Percentiles rank a stretch among this genome's conserved stretches.
Evolutionary conservation across 2,888 invertebrate genomes (phyloP).

Genomic region (Amblyjoppa proteus): DNA sequence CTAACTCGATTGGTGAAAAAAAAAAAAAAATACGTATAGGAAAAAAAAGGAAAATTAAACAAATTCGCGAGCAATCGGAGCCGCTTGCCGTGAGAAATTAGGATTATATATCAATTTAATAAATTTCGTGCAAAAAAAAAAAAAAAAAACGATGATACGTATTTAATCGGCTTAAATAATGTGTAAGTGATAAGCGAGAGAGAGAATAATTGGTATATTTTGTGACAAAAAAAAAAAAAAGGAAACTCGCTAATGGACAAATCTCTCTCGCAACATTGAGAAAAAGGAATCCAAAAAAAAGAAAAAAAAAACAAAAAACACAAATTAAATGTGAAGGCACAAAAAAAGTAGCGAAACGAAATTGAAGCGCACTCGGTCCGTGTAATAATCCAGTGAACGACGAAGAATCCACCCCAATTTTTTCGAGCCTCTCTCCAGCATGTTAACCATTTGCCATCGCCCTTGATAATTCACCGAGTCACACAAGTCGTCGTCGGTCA

Average conservation of each 20-base stretch:
- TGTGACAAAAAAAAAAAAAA: constrained; percentile 56
- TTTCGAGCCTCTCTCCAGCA: constrained; percentile 23
- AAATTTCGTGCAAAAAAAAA: constrained; percentile 27
- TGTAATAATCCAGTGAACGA: constrained; percentile 42
- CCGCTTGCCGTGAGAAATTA: constrained; percentile 60
- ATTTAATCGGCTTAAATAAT: constrained; percentile 62
- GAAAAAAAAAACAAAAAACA: background rate
- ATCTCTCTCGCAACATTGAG: constrained; percentile 52
- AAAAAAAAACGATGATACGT: constrained; percentile 51
- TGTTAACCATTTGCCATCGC: constrained; percentile 36
- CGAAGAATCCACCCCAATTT: constrained; percentile 44
- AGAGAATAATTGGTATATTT: constrained; percentile 63
- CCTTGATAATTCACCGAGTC: constrained; percentile 32
- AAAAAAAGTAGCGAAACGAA: constrained; percentile 31
- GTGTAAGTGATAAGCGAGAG: constrained; percentile 40
- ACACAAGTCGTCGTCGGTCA: constrained; percentile 30
- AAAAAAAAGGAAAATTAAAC: constrained; percentile 53
- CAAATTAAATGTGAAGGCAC: background rate
- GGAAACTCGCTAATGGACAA: constrained; percentile 41
- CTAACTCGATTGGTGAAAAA: constrained; percentile 60
- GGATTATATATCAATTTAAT: constrained; percentile 59
- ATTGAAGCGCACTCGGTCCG: constrained; percentile 63
- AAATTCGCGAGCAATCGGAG: constrained; percentile 50
- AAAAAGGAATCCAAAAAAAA: constrained; percentile 6
- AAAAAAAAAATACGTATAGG: constrained; percentile 37